A percentile compares a stretch with the other conserved stretches of the same genome.
Conservation (phyloP, 2,888 invertebrate genomes). For the Isoperla grammatica region DNA sequence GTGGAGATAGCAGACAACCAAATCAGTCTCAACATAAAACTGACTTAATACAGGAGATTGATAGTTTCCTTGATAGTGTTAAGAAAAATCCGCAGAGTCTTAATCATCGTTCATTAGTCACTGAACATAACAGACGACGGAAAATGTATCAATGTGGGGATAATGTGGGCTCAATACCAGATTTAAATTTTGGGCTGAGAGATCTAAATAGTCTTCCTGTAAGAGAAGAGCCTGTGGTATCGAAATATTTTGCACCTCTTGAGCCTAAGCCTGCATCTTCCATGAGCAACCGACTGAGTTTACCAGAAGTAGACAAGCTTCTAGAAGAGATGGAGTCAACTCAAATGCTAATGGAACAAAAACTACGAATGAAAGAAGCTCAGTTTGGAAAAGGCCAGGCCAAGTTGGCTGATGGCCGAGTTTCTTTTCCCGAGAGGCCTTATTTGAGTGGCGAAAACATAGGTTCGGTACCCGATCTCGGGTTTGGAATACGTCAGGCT, state of each 20-base stretch:
- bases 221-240: conserved; percentile 25
- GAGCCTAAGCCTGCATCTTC: not conserved
- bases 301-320: conserved; percentile 44
- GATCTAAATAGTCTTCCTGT: conserved; percentile 28
- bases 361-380: conserved; percentile 25
- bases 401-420: not conserved
- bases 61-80: conserved; percentile 23
- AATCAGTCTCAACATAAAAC: conserved; percentile 4
- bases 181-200: conserved; percentile 32
- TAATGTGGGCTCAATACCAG: conserved; percentile 31
- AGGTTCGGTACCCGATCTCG: conserved; percentile 42
- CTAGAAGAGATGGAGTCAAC: conserved; percentile 44
- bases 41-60: conserved; percentile 25
- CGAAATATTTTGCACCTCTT: conserved; percentile 13
- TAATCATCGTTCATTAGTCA: not conserved
- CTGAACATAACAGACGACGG: conserved; percentile 10
- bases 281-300: conserved; percentile 34
- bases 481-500: conserved; percentile 39
- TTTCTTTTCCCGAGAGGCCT: not conserved
- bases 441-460: conserved; percentile 38
- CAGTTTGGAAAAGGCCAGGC: conserved; percentile 15
- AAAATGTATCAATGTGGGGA: conserved; percentile 24
- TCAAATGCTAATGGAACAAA: conserved; percentile 40
- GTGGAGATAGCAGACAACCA: not conserved
- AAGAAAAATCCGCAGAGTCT: conserved; percentile 15